These are phyloP conservation scores for Dunckerocampus dactyliophorus DNA, from an alignment of 2,113 vertebrate species.

Conservation along the genomic window DNA sequence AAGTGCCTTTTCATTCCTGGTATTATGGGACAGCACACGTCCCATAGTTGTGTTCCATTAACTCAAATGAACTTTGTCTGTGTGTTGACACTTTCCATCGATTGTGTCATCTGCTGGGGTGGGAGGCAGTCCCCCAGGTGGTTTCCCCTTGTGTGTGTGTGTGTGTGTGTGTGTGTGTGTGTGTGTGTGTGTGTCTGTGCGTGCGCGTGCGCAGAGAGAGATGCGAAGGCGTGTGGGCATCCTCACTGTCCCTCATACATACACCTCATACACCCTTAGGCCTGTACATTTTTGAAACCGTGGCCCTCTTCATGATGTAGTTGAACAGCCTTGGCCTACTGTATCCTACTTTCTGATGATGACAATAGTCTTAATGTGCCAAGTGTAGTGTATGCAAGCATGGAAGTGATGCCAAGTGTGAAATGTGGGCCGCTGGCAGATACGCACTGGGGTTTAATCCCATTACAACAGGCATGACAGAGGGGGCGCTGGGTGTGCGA, in stretches of 20 bases:
- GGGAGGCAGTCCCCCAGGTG: conserved; percentile 19
- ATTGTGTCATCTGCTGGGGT: conserved; percentile 18
- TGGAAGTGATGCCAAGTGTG: conserved; percentile 6
- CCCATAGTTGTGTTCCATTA: no score
- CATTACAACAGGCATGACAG: conserved; percentile 68
- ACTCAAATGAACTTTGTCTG: neutral
- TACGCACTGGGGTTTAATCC: conserved; percentile 68
- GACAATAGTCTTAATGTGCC: conserved; percentile 52
- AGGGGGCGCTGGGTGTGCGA: conserved; percentile 44
- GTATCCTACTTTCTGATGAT: conserved; percentile 59
- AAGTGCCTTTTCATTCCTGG: neutral
- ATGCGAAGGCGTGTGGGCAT: conserved; percentile 51
- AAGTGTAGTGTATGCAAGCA: conserved; percentile 37
- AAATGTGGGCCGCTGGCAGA: conserved; percentile 28
- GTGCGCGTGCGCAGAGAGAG: conserved; percentile 2
- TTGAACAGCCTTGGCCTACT: no score
- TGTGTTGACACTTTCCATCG: conserved; percentile 30
- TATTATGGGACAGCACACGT: no score
- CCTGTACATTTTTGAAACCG: no score
- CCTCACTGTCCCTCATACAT: conserved; percentile 44
- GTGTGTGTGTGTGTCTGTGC: conserved; percentile 10
- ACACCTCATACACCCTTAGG: conserved; percentile 3
- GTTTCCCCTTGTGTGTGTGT: conserved; percentile 4
- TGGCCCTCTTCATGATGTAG: no score
- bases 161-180: no score